Percentiles rank a stretch among this genome's conserved stretches.
Conservation (phyloP, 2,113 vertebrate genomes). For the Sander lucioperca region DNA sequence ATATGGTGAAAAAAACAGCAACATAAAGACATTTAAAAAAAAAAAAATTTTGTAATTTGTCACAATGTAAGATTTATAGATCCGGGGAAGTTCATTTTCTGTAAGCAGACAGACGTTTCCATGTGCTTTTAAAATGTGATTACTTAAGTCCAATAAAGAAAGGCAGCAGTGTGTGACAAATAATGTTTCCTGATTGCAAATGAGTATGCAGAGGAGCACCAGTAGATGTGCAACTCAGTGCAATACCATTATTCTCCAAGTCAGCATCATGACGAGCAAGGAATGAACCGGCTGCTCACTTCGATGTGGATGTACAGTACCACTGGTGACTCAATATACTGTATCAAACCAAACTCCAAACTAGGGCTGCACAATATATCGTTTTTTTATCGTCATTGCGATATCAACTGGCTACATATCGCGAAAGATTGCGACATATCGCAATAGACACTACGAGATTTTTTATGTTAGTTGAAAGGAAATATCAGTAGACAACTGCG, state of each 20-base stretch:
- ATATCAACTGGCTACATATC: too few relatives aligned
- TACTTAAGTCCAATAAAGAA: constrained; percentile 17
- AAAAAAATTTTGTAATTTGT: neutral
- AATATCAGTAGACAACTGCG: too few relatives aligned
- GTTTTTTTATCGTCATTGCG: too few relatives aligned
- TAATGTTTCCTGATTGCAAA: constrained; percentile 37
- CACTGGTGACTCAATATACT: neutral
- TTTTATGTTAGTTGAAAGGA: too few relatives aligned
- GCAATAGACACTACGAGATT: too few relatives aligned
- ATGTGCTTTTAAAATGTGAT: constrained; percentile 31
- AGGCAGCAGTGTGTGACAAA: constrained; percentile 26
- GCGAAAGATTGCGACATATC: too few relatives aligned
- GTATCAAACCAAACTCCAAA: neutral
- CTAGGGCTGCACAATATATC: too few relatives aligned
- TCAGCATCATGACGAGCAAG: neutral
- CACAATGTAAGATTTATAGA: neutral
- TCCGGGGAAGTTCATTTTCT: neutral
- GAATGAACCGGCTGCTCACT: neutral
- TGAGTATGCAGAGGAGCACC: constrained; percentile 24
- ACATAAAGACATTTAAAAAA: neutral
- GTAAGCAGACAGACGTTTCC: neutral
- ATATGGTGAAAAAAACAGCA: neutral
- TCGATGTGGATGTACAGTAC: neutral
- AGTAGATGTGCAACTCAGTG: neutral
- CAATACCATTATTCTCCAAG: neutral